These are phyloP conservation scores for Emydura subglobosa DNA, from an alignment of 2,113 vertebrate species.

Conservation along the genomic window DNA sequence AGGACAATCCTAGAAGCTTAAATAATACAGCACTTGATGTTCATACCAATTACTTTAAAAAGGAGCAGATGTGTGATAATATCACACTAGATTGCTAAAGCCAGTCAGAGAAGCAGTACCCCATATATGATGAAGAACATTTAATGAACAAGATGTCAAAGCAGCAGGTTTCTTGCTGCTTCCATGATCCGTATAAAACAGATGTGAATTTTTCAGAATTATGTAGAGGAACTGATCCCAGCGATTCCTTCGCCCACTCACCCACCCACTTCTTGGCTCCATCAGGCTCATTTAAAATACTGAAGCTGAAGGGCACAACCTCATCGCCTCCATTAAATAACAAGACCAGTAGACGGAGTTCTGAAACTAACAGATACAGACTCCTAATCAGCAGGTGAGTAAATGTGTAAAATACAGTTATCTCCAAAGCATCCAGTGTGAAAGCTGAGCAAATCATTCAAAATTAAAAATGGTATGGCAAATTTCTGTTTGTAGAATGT, in stretches of 20 bases:
- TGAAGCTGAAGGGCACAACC: constrained; percentile 19
- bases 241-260: background rate
- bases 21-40: background rate
- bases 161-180: background rate
- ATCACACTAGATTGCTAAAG: background rate
- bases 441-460: background rate
- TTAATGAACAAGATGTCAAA: background rate
- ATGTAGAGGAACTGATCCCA: constrained; percentile 26
- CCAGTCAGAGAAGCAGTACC: background rate
- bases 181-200: constrained; percentile 12
- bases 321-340: background rate
- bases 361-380: background rate
- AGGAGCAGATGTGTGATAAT: background rate
- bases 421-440: background rate
- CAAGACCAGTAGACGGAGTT: background rate
- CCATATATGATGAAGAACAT: background rate
- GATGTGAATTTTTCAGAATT: background rate
- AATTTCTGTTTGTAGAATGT: background rate
- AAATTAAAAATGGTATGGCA: background rate
- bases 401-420: constrained; percentile 6
- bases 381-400: constrained; percentile 20
- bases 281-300: constrained; percentile 23
- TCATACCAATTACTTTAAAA: background rate
- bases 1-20: background rate
- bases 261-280: background rate